Percentiles rank a stretch among this genome's conserved stretches.
Evolutionary conservation across 2,888 invertebrate species (phyloP).

Genomic region (Parnassius orleans): DNA sequence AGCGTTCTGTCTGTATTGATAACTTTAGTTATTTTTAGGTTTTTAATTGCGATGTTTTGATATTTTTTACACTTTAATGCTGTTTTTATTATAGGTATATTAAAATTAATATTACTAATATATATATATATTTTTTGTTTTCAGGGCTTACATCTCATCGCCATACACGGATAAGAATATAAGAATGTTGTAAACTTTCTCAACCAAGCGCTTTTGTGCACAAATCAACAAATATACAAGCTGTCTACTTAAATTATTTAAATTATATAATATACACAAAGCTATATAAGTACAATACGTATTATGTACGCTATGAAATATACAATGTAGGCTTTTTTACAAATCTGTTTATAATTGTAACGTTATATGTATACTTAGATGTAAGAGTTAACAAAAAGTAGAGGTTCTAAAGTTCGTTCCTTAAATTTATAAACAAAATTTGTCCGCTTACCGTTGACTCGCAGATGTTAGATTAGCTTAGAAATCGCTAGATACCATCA

Average conservation of each 20-base stretch:
- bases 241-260: conserved; percentile 51
- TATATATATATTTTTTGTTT: conserved; percentile 40
- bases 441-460: conserved; percentile 45
- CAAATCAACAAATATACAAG: conserved; percentile 42
- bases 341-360: conserved; percentile 58
- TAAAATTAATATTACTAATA: conserved; percentile 26
- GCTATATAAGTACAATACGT: conserved; percentile 58
- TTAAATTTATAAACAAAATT: conserved; percentile 35
- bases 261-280: conserved; percentile 40
- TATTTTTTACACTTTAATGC: neutral
- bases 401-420: conserved; percentile 45
- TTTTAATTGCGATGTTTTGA: neutral
- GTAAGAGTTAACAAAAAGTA: conserved; percentile 49
- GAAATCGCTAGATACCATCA: conserved; percentile 73
- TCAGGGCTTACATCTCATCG: conserved; percentile 84
- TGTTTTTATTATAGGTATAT: neutral
- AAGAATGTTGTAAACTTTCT: conserved; percentile 78
- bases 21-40: too few relatives aligned
- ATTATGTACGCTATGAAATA: conserved; percentile 58
- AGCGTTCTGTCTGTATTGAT: too few relatives aligned
- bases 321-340: conserved; percentile 68
- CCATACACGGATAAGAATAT: conserved; percentile 84
- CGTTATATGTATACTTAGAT: conserved; percentile 44
- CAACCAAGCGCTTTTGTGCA: conserved; percentile 48
- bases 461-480: conserved; percentile 62